A percentile compares a stretch with the other conserved stretches of the same genome.
Conservation (phyloP, 2,888 invertebrate genomes). For the Scrobipalpa costella region DNA sequence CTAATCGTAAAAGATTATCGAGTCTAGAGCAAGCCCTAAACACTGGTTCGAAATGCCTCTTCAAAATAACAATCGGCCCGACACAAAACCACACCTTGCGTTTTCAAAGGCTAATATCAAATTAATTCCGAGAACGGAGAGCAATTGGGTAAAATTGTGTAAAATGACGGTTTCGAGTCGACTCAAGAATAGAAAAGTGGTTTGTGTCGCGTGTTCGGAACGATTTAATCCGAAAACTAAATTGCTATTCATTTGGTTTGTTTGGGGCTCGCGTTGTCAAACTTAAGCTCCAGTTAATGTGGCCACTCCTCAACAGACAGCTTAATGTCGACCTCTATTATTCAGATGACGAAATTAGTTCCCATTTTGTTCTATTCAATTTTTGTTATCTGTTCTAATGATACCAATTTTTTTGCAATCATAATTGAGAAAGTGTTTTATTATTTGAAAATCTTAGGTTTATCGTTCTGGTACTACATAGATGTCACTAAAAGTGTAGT, state of each 20-base stretch:
- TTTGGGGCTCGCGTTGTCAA: conserved; percentile 73
- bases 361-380: conserved; percentile 9
- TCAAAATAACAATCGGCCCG: conserved; percentile 71
- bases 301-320: conserved; percentile 45
- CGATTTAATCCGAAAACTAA: conserved; percentile 79
- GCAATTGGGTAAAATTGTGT: conserved; percentile 81
- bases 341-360: conserved; percentile 24
- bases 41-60: conserved; percentile 72
- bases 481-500: too few relatives aligned
- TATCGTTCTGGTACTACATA: too few relatives aligned
- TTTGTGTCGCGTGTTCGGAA: conserved; percentile 78
- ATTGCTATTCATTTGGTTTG: conserved; percentile 80
- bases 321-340: conserved; percentile 26
- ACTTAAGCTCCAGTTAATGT: conserved; percentile 66
- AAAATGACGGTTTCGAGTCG: conserved; percentile 77
- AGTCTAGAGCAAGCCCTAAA: conserved; percentile 68
- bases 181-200: conserved; percentile 79
- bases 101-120: conserved; percentile 80
- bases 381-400: neutral
- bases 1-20: conserved; percentile 66
- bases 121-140: conserved; percentile 79
- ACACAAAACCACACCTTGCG: conserved; percentile 78
- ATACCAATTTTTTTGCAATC: neutral
- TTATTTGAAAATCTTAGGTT: too few relatives aligned
- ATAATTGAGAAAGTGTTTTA: neutral